Base-by-base conservation (phyloP, 2,113 vertebrate species). In the Malaclemys terrapin region DNA sequence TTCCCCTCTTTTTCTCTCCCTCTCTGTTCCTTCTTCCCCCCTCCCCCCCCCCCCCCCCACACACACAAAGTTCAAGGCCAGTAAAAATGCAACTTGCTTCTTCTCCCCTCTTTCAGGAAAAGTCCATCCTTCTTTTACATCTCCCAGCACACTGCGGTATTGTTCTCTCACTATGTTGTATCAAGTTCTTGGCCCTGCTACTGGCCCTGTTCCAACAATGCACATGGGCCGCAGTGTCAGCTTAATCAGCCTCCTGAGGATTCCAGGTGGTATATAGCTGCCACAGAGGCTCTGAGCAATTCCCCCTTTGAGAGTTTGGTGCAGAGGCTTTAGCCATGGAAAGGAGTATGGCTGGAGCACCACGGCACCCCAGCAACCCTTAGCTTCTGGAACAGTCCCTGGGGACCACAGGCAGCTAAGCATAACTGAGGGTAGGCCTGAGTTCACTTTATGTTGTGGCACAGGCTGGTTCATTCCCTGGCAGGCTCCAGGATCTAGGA, bases 181-280 rank as follows among this genome's bases (percentile, higher is more conserved):
- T 54, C 90, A 94, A 82, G 88, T 22, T 93, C 91, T 45, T 85
- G 82, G 42, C 76, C 45, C 29, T 50, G 22, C 29, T 80, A 0
- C 83, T 91, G 83, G 87, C 85, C 38, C 14, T 65, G 25, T 11
- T 72, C 85, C 17, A 31, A 14, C 27, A 62, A 89, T 89, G 27
- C 75, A 24, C 85, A 82, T 85, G 78, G 90, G 90, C 52, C 59
- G 85, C 59, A 91, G 69, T 62, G 12, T 57, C 10, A 65, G 49
- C 72, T 92, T 85, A 89, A 53, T 87, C 82, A 22, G 95, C 29
- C 65, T 78, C 24, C 81, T 91, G 49, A 45, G 54, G 50, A 81
- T 19, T 78, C 12, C 54, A 47, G 87, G 25, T 16, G 91, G 65
- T 57, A 85, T 6, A 65, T 57, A 91, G 31, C 53, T 65, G 12